Evolutionary conservation across 2,797 vertebrate species (phyloP).

Genomic region (Catostomus latipinnis): DNA sequence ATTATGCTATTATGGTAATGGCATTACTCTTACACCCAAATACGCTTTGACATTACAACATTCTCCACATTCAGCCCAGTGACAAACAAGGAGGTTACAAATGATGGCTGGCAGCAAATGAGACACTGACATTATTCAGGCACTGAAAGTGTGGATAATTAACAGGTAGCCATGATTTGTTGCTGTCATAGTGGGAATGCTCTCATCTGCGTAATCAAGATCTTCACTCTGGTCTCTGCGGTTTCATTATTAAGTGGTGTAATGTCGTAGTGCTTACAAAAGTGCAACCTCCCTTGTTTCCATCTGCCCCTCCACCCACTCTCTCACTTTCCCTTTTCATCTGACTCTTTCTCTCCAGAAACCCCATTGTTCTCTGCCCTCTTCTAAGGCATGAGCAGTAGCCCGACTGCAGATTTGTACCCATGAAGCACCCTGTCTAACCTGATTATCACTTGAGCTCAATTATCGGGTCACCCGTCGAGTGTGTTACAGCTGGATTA

Average conservation of each 20-base stretch:
- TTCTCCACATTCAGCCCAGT: conserved; percentile 29
- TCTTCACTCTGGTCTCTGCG: conserved; percentile 1
- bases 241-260: conserved; percentile 10
- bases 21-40: conserved; percentile 54
- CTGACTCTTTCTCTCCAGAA: neutral
- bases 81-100: conserved; percentile 53
- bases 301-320: neutral
- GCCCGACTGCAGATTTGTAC: conserved; percentile 7
- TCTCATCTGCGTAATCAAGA: conserved; percentile 9
- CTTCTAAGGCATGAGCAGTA: conserved; percentile 9
- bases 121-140: conserved; percentile 44
- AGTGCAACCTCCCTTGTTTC: neutral
- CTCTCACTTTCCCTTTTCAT: neutral
- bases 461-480: conserved; percentile 53
- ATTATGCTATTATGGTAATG: conserved; percentile 60
- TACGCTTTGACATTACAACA: conserved; percentile 44
- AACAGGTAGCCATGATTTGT: conserved; percentile 43
- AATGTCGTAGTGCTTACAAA: neutral
- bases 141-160: conserved; percentile 44
- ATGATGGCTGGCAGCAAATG: conserved; percentile 43
- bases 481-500: conserved; percentile 51
- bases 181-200: conserved; percentile 13
- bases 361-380: neutral
- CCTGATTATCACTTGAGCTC: conserved; percentile 58
- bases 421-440: conserved; percentile 44